These are phyloP conservation scores for Oreochromis grahami DNA, from an alignment of 2,797 vertebrate genomes.

Conservation along the genomic window DNA sequence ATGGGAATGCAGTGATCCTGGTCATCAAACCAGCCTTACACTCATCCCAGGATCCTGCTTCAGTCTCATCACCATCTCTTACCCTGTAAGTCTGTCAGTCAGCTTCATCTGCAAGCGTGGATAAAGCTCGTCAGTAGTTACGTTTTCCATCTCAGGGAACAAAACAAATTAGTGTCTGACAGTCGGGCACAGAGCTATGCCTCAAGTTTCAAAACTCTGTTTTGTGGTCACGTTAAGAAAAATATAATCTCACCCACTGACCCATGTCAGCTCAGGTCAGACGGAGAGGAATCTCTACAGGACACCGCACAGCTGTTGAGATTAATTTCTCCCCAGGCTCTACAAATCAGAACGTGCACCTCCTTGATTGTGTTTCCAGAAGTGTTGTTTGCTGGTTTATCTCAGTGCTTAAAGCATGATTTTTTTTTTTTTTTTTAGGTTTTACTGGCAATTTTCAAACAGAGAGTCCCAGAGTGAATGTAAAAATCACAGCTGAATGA, in stretches of 20 bases:
- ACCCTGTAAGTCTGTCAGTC: background rate
- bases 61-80: background rate
- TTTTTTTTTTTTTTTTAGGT: background rate
- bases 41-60: background rate
- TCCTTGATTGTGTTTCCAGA: background rate
- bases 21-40: background rate
- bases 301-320: background rate
- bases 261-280: constrained; percentile 12
- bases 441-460: background rate
- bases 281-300: background rate
- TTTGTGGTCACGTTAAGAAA: background rate
- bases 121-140: background rate
- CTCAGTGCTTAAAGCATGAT: background rate
- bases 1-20: background rate
- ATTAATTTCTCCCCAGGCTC: background rate
- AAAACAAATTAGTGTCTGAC: constrained; percentile 4
- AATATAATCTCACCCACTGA: constrained; percentile 4
- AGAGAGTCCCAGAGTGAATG: background rate
- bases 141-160: background rate
- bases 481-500: background rate
- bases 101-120: background rate
- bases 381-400: background rate
- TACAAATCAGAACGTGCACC: background rate
- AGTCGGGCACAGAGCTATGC: background rate
- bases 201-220: background rate